These are phyloP conservation scores for Orientallactaga bullata DNA, from an alignment of 2,113 vertebrate genomes.

Conservation along the genomic window DNA sequence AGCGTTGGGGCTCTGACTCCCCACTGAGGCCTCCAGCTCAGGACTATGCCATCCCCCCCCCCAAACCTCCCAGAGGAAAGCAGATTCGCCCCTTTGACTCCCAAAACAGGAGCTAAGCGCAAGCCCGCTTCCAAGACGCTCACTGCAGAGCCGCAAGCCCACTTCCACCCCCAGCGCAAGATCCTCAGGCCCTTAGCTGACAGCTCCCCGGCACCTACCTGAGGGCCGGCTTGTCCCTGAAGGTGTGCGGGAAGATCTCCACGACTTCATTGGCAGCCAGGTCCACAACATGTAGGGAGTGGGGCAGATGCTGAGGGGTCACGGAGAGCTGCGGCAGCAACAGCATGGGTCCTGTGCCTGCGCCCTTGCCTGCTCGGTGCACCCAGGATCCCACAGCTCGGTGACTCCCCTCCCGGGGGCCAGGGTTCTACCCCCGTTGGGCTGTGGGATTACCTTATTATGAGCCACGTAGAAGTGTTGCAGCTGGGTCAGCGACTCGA, in stretches of 20 bases:
- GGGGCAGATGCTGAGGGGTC: slow-evolving; percentile 83
- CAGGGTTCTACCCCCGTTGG: not conserved
- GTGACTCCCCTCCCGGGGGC: not conserved
- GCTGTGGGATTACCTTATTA: slow-evolving; percentile 77
- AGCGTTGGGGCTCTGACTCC: not conserved
- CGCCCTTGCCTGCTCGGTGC: too few relatives aligned
- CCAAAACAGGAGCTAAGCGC: too few relatives aligned
- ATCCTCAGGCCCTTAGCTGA: too few relatives aligned
- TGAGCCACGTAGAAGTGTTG: slow-evolving; percentile 84
- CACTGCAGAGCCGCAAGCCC: not conserved
- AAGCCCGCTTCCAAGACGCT: not conserved
- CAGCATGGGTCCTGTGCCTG: not conserved
- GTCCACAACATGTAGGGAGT: slow-evolving; percentile 79
- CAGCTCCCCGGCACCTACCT: slow-evolving; percentile 69
- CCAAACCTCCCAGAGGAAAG: not conserved
- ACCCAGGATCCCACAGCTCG: not conserved
- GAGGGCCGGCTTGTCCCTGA: slow-evolving; percentile 82
- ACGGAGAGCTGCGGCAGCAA: slow-evolving; percentile 76
- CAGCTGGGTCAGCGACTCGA: slow-evolving; percentile 80
- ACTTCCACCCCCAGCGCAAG: not conserved
- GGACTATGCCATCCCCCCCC: not conserved
- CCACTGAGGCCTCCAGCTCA: not conserved
- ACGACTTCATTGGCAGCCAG: slow-evolving; percentile 83
- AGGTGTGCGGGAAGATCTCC: slow-evolving; percentile 82
- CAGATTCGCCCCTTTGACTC: not conserved